Base-by-base conservation (phyloP, 2,888 invertebrate genomes). In the Chrysolina haemoptera region DNA sequence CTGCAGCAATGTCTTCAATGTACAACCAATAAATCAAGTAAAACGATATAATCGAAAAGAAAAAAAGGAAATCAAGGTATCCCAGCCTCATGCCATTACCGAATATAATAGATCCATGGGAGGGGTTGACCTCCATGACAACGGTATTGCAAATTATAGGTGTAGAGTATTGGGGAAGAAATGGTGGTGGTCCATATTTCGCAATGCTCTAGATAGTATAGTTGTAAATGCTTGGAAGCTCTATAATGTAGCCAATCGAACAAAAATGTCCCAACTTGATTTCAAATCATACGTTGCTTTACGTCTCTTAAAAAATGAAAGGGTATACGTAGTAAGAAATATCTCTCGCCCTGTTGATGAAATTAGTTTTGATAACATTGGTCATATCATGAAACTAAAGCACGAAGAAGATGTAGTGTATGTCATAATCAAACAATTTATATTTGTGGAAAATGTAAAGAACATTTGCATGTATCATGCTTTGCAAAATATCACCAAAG, bases 171-270 rank as follows among this genome's bases (percentile, higher is more conserved):
- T 73, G 22, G 78, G 76, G 11, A 78, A 82, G 77, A 82, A 81
- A 70, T 82, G 77, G 78, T 80, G 78, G 76, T 81, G 79, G 81
- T 81, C 80, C 27, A 68, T 83, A 67, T 82, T 78, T 74, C 70
- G 70, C 18, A 81, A 82, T 64, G 22, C 68, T 50, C n/a, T 81
- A 22, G 78, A 81, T 63, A 76, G 76, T 64, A 66, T 20, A 48
- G 27, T 20, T 20, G 46, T 65, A 14, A 65, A 65, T 48, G 48
- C 65, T 22, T 65, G 65, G 27, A 48, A 65, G 65, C 22, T 65
- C 48, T 22, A 65, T 65, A 48, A 65, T 48, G 65, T 46, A 41
- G 65, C 65, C 40, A 80, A 79, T 73, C 66, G 75, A 64, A 73
- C 35, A n/a, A 76, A 74, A 71, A 78, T 80, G 67, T 78, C 77